These are phyloP conservation scores for Acrobasis consociella DNA, from an alignment of 2,888 invertebrate genomes.

Conservation along the genomic window DNA sequence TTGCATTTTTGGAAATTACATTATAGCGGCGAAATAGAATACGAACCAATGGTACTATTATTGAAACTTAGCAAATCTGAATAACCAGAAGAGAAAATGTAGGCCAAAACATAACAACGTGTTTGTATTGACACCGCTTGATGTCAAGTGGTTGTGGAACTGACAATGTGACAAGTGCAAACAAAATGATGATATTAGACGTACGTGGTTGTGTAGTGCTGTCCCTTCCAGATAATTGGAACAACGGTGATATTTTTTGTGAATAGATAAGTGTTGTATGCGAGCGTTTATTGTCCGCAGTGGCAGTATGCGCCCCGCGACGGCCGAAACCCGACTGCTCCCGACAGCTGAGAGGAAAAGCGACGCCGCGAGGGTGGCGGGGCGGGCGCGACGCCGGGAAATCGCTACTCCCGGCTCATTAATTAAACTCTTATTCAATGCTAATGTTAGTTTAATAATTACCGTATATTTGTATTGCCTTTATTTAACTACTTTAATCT, in stretches of 20 bases:
- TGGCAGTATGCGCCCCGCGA: conserved; percentile 59
- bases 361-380: conserved; percentile 42
- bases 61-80: conserved; percentile 37
- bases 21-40: conserved; percentile 21
- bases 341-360: conserved; percentile 43
- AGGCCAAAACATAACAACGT: conserved; percentile 49
- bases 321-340: conserved; percentile 67
- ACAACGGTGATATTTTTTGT: conserved; percentile 55
- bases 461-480: too few species aligned
- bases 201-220: conserved; percentile 60
- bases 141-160: conserved; percentile 33
- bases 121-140: conserved; percentile 40
- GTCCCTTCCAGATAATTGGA: conserved; percentile 56
- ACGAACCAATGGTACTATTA: conserved; percentile 26
- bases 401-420: conserved; percentile 46
- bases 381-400: conserved; percentile 45
- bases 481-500: too few species aligned
- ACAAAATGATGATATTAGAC: conserved; percentile 37
- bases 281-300: conserved; percentile 39
- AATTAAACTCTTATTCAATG: conserved; percentile 17
- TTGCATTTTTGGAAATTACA: conserved; percentile 1
- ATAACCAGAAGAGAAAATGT: conserved; percentile 42
- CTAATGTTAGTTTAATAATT: too few species aligned
- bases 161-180: conserved; percentile 34
- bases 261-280: conserved; percentile 61